Percentiles rank a stretch among this genome's conserved stretches.
phyloP scores from a whole-genome alignment of 2,888 invertebrate species.

The Fragum sueziense region DNA sequence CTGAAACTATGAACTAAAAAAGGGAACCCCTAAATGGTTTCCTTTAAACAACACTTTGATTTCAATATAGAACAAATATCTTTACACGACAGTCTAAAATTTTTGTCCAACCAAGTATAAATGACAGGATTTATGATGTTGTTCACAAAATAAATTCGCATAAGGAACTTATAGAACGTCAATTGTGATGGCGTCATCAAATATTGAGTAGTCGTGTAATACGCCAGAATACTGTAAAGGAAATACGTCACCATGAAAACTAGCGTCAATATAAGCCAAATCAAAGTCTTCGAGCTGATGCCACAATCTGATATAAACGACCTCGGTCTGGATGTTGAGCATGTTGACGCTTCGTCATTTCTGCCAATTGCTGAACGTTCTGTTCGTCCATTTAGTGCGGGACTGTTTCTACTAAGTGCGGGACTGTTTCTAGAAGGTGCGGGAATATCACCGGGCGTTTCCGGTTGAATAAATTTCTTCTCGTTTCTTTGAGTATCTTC shows the following conservation, averaged over 20 bases:
- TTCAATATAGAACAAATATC: background rate
- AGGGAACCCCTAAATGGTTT: too few relatives aligned
- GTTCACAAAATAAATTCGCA: slow-evolving; percentile 43
- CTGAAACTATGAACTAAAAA: too few relatives aligned
- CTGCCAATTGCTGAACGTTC: background rate
- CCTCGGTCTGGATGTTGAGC: background rate
- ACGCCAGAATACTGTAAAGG: slow-evolving; percentile 29
- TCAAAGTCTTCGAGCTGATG: slow-evolving; percentile 38
- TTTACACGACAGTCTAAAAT: slow-evolving; percentile 24
- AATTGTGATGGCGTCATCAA: slow-evolving; percentile 25
- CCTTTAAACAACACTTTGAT: background rate
- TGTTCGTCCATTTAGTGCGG: too few relatives aligned
- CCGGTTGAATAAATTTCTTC: background rate
- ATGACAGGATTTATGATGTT: slow-evolving; percentile 44
- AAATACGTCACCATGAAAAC: slow-evolving; percentile 41
- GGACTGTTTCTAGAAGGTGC: background rate
- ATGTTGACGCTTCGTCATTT: too few relatives aligned
- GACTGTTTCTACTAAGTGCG: background rate
- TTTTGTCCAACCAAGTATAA: slow-evolving; percentile 32
- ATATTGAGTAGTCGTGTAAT: slow-evolving; percentile 10
- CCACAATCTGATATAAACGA: background rate
- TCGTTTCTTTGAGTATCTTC: background rate
- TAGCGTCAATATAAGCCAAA: slow-evolving; percentile 46
- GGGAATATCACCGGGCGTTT: background rate
- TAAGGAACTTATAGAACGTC: slow-evolving; percentile 30